Conservation (phyloP, 2,888 invertebrate species). For the Osmoderma eremita region DNA sequence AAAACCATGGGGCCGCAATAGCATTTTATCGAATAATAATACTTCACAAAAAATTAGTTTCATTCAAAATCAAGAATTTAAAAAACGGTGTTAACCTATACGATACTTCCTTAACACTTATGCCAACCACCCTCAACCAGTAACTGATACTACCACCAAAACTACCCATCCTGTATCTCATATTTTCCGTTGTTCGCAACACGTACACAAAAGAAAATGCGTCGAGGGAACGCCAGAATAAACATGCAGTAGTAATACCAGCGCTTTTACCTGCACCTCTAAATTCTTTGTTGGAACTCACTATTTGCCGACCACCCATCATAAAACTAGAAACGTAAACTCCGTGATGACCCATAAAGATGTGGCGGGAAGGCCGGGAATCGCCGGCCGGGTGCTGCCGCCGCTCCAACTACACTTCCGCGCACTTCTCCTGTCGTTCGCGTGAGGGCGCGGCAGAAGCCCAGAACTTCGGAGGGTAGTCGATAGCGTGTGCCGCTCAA, state of each 20-base stretch:
- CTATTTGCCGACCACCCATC: slow-evolving; percentile 41
- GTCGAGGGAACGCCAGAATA: background rate
- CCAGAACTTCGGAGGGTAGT: slow-evolving; percentile 53
- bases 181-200: background rate
- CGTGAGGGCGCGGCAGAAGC: slow-evolving; percentile 50
- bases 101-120: too few species aligned
- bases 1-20: too few species aligned
- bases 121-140: too few species aligned
- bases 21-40: too few species aligned
- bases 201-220: background rate
- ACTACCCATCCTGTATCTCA: background rate
- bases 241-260: background rate
- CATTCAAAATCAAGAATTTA: too few species aligned
- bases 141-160: too few species aligned
- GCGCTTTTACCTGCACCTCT: slow-evolving; percentile 16
- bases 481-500: slow-evolving; percentile 53
- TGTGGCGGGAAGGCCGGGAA: slow-evolving; percentile 20
- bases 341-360: slow-evolving; percentile 56
- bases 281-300: slow-evolving; percentile 27
- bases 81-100: too few species aligned
- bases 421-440: slow-evolving; percentile 38
- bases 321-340: slow-evolving; percentile 53
- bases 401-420: too few species aligned
- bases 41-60: too few species aligned
- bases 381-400: too few species aligned